Base-by-base conservation (phyloP, 2,888 invertebrate species). In the Sepiola atlantica region DNA sequence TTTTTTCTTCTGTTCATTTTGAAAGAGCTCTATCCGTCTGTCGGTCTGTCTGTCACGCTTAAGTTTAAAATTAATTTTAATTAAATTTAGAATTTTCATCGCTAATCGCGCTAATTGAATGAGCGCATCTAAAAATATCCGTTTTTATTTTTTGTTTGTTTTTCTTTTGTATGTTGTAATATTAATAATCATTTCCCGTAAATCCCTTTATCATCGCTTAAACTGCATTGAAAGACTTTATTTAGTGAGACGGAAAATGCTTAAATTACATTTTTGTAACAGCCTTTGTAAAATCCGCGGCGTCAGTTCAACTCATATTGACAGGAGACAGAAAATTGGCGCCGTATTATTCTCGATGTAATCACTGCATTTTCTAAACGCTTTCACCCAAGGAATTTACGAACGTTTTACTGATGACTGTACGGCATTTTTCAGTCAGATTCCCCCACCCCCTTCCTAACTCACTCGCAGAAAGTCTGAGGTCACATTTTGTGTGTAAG, bases 221-320 rank as follows among this genome's bases (percentile, higher is more conserved):
- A n/a, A 77, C 77, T 77, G n/a, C n/a, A n/a, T 77, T 77, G 12
- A 77, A 77, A 77, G 77, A n/a, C n/a, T 77, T 77, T 77, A 77
- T 77, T 77, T 77, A 77, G 77, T n/a, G 77, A 77, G n/a, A 77
- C n/a, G 77, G 77, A 77, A 77, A 77, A n/a, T 77, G 77, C 14
- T 77, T 77, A 77, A 77, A 77, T 77, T n/a, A 77, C n/a, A 77
- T 77, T n/a, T 77, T 77, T 77, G 77, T 77, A n/a, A n/a, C 14
- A 12, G n/a, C 14, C 77, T 77, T 77, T 77, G n/a, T 77, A 16
- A 77, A 45, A 77, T 77, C n/a, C n/a, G n/a, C n/a, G 77, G n/a
- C 77, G 77, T 12, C 77, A 77, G 2, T 77, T 77, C n/a, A 77
- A 77, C n/a, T 14, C 77, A 77, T n/a, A 16, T 77, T 77, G n/a